phyloP scores from a whole-genome alignment of 35 echinoderm and acorn worm species.

The Ophioderma brevispina region DNA sequence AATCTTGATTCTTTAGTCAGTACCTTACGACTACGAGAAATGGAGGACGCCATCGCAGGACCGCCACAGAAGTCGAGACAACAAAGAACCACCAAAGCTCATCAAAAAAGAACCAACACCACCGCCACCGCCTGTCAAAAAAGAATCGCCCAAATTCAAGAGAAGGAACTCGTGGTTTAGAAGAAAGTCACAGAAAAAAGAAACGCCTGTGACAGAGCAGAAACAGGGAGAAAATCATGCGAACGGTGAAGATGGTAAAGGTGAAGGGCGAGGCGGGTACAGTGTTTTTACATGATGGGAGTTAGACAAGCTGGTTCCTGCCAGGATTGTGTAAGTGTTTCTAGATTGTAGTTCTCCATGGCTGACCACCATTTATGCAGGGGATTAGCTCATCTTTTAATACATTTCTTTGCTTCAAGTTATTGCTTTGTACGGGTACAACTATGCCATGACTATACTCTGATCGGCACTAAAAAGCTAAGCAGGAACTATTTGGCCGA shows the following conservation, averaged over 20 bases:
- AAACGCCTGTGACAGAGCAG: background rate
- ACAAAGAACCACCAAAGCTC: background rate
- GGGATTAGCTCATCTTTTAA: background rate
- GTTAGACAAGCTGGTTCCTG: background rate
- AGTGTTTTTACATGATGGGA: background rate
- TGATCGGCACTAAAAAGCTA: no score
- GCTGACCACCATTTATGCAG: background rate
- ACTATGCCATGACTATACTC: background rate
- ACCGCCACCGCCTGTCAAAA: background rate
- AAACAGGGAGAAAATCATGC: background rate
- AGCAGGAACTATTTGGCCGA: background rate
- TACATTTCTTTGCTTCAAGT: conserved; percentile 1
- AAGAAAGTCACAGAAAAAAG: background rate
- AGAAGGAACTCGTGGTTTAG: background rate
- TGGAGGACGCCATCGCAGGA: background rate
- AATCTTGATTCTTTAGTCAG: background rate
- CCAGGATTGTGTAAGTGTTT: background rate
- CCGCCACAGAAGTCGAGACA: background rate
- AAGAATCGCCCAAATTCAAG: background rate
- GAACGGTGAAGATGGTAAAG: background rate
- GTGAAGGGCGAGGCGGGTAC: background rate
- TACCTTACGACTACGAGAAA: background rate
- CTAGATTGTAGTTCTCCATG: background rate
- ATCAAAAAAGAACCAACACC: background rate
- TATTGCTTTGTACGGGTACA: background rate